Base-by-base conservation (phyloP, 2,113 vertebrate genomes). In the Onychorhynchus coronatus region DNA sequence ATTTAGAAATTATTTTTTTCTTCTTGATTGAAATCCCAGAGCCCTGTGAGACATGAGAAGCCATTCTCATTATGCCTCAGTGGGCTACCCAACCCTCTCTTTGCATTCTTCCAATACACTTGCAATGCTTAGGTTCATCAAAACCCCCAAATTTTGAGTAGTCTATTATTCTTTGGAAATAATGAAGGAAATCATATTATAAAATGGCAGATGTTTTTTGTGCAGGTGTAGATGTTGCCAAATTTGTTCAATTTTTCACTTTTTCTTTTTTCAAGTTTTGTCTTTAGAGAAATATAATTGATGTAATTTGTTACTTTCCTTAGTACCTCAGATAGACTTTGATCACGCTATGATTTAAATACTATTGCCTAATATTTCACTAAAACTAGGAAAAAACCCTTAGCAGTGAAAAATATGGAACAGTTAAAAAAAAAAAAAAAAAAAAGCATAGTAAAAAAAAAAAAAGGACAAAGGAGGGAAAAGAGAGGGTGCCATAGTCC, bases 301-400 rank as follows among this genome's bases (percentile, higher is more conserved):
- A 56, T 65, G 46, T 81, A 58, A 91, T 89, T 80, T 90, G 31
- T 95, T 83, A 87, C 91, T 89, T 85, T 88, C 37, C 63, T n/a
- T 81, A 63, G n/a, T 89, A 88, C 35, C 50, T 56, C 39, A 82
- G 84, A 58, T 52, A 84, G 65, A 37, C 17, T 87, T 78, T 74
- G 16, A 79, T 52, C 73, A 59, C 93, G 68, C 65, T 74, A 95
- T 52, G 61, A 91, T 92, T 94, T 89, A 92, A 96, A 75, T 70
- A 53, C 16, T 39, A 21, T 74, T 94, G 41, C 58, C 72, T 88
- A 58, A 82, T 78, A 85, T 84, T 87, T 68, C 19, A 62, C 39
- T 73, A 70, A 77, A 94, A 80, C 5, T 20, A 88, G 55, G 14
- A 75, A 68, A 94, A 93, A 93, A 62, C 37, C 2, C 30, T 90